Percentiles rank a stretch among this genome's conserved stretches.
Evolutionary conservation across 2,113 vertebrate genomes (phyloP).

Genomic region (Eubucco bourcierii): DNA sequence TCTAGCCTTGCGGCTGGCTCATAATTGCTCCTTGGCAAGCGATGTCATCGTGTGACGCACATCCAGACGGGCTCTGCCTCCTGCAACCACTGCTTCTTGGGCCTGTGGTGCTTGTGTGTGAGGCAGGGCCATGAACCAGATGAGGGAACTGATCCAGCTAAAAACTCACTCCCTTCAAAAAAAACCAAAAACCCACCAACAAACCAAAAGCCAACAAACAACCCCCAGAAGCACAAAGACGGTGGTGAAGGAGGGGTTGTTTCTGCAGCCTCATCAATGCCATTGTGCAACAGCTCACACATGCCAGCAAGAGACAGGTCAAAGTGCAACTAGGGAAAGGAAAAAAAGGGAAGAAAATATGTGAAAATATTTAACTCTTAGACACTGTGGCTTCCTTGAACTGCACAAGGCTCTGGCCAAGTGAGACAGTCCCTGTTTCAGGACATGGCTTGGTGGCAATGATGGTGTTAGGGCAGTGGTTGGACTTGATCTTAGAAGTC

Average conservation of each 20-base stretch:
- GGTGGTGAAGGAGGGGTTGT: neutral
- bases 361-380: neutral
- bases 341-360: neutral
- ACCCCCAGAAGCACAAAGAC: neutral
- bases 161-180: neutral
- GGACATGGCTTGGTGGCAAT: no score
- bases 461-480: no score
- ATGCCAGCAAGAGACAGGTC: neutral
- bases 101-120: neutral
- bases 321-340: neutral
- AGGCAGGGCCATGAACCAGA: neutral
- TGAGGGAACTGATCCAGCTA: neutral
- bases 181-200: neutral
- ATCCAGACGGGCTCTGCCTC: neutral
- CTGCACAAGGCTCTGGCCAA: neutral
- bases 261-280: neutral
- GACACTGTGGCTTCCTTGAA: neutral
- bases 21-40: slow-evolving; percentile 24
- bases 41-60: neutral
- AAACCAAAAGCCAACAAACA: neutral
- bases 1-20: slow-evolving; percentile 22
- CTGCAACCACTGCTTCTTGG: neutral
- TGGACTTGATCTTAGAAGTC: no score
- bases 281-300: neutral
- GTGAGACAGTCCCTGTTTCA: neutral